Base-by-base conservation (phyloP, 2,888 invertebrate species). In the Meandrusa payeni region DNA sequence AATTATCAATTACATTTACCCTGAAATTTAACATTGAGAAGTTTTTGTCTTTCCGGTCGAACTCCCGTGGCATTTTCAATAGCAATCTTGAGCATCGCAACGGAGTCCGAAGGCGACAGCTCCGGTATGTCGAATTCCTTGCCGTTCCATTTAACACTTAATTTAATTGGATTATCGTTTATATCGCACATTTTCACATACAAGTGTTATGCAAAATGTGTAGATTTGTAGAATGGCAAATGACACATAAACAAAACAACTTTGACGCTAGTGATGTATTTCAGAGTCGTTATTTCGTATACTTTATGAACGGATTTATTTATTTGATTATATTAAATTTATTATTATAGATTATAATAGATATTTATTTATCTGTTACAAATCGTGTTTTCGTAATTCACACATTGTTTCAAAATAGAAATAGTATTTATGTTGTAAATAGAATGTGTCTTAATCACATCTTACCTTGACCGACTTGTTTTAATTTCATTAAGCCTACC, bases 91-190 rank as follows among this genome's bases (percentile, higher is more conserved):
- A 98, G 85, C 76, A 93, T 92, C 9, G 91, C 91, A 0, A 98
- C 94, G 1, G 95, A 95, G 61, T 95, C 94, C 34, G 91, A 92
- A 47, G 92, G 93, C 6, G 91, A 89, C 48, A 97, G 85, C 68
- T 94, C 92, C 29, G 89, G 88, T 48, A 98, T 91, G 54, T 91
- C 91, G 70, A 91, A 96, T 74, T 98, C 97, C 64, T 96, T 95
- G 36, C 96, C 97, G 76, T 94, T 94, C 97, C 97, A 98, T 89
- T 97, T 97, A 3, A 98, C 93, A 57, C 92, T 91, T 49, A 97
- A 57, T 61, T 85, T 87, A 50, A 87, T 54, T 29, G 79, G 71
- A 68, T 66, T 85, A 51, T 86, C 86, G 60, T 82, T 85, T 54
- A 82, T 52, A 76, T 87, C 86, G 57, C 83, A 80, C 86, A 87